A percentile compares a stretch with the other conserved stretches of the same genome.
Conservation (phyloP, 2,113 vertebrate species). For the Erinaceus europaeus region DNA sequence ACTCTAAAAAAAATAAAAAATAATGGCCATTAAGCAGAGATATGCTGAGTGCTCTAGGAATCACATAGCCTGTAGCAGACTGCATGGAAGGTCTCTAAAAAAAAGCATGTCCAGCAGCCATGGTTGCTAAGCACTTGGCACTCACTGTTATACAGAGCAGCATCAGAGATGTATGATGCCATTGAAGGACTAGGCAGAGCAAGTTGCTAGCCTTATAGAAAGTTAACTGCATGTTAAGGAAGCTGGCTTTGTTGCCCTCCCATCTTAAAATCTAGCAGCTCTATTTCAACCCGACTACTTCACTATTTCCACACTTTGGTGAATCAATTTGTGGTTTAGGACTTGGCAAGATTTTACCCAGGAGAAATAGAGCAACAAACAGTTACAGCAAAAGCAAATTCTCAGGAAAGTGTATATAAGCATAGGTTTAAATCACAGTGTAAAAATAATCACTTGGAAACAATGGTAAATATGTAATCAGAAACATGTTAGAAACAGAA, state of each 20-base stretch:
- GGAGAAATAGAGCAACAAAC: slow-evolving; percentile 57
- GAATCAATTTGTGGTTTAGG: slow-evolving; percentile 17
- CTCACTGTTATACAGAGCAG: background rate
- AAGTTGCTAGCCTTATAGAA: background rate
- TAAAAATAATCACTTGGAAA: slow-evolving; percentile 62
- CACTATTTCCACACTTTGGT: slow-evolving; percentile 33
- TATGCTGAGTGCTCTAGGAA: background rate
- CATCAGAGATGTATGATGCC: background rate
- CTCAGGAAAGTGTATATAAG: slow-evolving; percentile 6
- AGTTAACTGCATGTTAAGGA: background rate
- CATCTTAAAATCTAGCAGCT: slow-evolving; percentile 31
- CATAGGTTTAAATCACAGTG: background rate
- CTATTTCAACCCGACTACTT: slow-evolving; percentile 37
- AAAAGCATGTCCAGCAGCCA: background rate
- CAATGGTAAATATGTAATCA: slow-evolving; percentile 1
- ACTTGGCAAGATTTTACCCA: slow-evolving; percentile 51
- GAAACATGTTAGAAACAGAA: slow-evolving; percentile 21
- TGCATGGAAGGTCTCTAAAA: background rate
- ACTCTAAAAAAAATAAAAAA: no score
- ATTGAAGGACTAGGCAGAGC: background rate
- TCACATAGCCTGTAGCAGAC: background rate
- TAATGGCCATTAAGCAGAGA: background rate
- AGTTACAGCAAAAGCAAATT: slow-evolving; percentile 39
- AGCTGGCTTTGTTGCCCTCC: slow-evolving; percentile 1
- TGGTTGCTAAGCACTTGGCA: background rate